Evolutionary conservation across 1,140 invertebrate species (phyloP).

Genomic region (Cotesia vestalis): DNA sequence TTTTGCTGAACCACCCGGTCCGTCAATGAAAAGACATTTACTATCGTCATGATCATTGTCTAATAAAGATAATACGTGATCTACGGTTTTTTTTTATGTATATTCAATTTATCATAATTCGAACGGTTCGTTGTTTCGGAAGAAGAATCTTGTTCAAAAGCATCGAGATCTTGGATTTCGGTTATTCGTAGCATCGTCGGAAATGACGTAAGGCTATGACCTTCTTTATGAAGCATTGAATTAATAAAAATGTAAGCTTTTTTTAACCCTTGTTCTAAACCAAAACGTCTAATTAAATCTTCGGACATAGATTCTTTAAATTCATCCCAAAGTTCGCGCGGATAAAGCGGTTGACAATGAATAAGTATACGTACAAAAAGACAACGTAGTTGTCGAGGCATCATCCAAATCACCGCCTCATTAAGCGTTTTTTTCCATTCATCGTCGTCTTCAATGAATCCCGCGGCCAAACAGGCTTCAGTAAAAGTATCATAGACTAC

Average conservation of each 20-base stretch:
- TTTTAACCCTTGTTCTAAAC: not conserved
- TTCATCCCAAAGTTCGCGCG: constrained; percentile 1
- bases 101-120: constrained; percentile 3
- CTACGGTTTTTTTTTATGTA: constrained; percentile 13
- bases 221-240: not conserved
- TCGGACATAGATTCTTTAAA: not conserved
- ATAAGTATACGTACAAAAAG: constrained; percentile 12
- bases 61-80: not conserved
- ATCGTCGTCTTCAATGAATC: constrained; percentile 37
- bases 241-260: not conserved
- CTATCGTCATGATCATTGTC: not conserved
- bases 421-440: constrained; percentile 31
- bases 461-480: constrained; percentile 27
- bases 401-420: constrained; percentile 12
- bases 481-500: constrained; percentile 24
- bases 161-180: not conserved
- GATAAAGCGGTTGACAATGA: not conserved
- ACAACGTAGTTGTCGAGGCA: constrained; percentile 7
- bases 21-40: not conserved
- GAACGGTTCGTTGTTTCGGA: not conserved
- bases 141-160: not conserved
- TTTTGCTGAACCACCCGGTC: not conserved
- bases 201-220: not conserved
- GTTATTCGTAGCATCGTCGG: constrained; percentile 4
- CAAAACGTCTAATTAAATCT: not conserved